Evolutionary conservation across 1,140 invertebrate species (phyloP), one percentile per base, ranked within the genome.

Genomic region (Cydia strobilella): DNA sequence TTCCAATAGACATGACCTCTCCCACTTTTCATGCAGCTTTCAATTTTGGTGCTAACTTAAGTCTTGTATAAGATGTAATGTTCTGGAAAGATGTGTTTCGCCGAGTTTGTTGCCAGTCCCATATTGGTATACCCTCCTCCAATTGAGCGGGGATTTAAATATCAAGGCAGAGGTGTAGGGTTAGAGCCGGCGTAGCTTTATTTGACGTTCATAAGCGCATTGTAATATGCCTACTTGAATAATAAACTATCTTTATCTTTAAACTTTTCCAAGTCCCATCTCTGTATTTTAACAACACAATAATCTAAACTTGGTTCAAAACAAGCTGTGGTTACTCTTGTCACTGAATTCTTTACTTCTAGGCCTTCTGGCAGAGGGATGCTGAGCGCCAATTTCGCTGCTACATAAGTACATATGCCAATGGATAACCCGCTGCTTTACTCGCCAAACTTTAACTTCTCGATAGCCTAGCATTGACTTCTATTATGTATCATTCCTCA

Each of bases 1-100:
- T 94, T 0, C 99, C 99, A 74, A 99, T 98, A 1, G 98, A 97
- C 99, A 99, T 99, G 1, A 99, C 99, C 94, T 99, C 99, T 25
- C 99, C 99, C 98, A 90, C 98, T 99, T 93, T 99, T 99, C 99
- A 99, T 99, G 0, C 98, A 99, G 93, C 98, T 99, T 69, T 99
- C 99, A 90, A 99, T 99, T 96, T 99, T 99, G 3, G 98, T 99
- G 83, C 96, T 98, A 2, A 99, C 99, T n/a, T n/a, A n/a, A n/a
- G n/a, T 79, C 97, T 94, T 39, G 96, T n/a, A n/a, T n/a, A n/a
- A n/a, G n/a, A n/a, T n/a, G n/a, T n/a, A n/a, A n/a, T n/a, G n/a
- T n/a, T n/a, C n/a, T n/a, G n/a, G n/a, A n/a, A n/a, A n/a, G n/a
- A n/a, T n/a, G n/a, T n/a, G n/a, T n/a, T n/a, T n/a, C n/a, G n/a